phyloP scores from a whole-genome alignment of 2,797 vertebrate species.

The Sphenopsis melanotis region DNA sequence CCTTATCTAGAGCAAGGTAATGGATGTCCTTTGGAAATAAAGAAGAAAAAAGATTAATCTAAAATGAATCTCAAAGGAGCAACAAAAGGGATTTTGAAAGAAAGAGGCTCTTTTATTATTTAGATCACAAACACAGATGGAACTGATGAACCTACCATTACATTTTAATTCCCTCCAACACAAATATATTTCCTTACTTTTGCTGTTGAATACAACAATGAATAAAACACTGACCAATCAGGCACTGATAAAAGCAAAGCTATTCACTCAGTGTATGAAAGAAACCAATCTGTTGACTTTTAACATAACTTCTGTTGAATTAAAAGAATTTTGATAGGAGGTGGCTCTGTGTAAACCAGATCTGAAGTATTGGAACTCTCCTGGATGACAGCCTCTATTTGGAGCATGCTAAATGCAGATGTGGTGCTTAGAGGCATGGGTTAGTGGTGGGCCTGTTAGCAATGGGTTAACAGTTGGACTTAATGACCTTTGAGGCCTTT shows the following conservation, averaged over 20 bases:
- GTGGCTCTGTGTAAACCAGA: background rate
- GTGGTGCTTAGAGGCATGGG: background rate
- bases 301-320: background rate
- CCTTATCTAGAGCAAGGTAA: conserved; percentile 95
- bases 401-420: background rate
- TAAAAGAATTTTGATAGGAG: background rate
- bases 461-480: background rate
- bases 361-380: background rate
- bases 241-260: background rate
- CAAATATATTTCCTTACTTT: conserved; percentile 57
- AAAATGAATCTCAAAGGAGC: conserved; percentile 79
- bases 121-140: conserved; percentile 71
- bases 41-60: conserved; percentile 90
- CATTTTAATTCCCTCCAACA: conserved; percentile 68
- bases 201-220: conserved; percentile 2
- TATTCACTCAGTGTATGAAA: conserved; percentile 5
- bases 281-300: conserved; percentile 3
- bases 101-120: conserved; percentile 68
- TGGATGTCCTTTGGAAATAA: conserved; percentile 98
- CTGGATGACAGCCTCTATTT: background rate
- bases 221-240: conserved; percentile 40
- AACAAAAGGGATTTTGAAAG: conserved; percentile 75
- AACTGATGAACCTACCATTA: conserved; percentile 60
- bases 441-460: background rate
- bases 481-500: background rate